These are phyloP conservation scores for Pseudomyrmex flavicornis DNA, from an alignment of 1,140 invertebrate species.

Conservation along the genomic window DNA sequence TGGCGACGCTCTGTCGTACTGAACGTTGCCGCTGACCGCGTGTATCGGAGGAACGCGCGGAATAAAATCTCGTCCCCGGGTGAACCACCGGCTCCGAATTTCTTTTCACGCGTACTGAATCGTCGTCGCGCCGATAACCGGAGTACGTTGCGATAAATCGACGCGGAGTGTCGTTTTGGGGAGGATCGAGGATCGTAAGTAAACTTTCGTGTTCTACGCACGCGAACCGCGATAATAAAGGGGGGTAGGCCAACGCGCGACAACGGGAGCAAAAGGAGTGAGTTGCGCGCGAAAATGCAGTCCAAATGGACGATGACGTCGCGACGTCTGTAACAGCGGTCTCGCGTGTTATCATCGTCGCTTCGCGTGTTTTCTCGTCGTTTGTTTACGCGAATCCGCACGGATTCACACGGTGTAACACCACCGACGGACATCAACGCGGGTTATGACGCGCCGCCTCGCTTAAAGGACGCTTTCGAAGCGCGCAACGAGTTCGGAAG, in stretches of 20 bases:
- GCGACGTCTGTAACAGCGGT: slow-evolving; percentile 67
- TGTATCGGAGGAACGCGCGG: not conserved
- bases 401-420: slow-evolving; percentile 21
- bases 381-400: slow-evolving; percentile 23
- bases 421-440: slow-evolving; percentile 58
- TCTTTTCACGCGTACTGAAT: not conserved
- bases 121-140: not conserved
- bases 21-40: slow-evolving; percentile 8
- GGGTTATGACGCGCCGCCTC: slow-evolving; percentile 68
- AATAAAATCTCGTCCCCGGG: not conserved
- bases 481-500: slow-evolving; percentile 14
- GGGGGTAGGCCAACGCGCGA: not conserved
- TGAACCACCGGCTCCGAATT: not conserved
- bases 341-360: slow-evolving; percentile 13
- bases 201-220: not conserved
- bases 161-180: slow-evolving; percentile 6
- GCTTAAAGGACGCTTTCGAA: slow-evolving; percentile 53
- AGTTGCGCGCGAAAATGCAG: slow-evolving; percentile 64
- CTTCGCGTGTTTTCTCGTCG: slow-evolving; percentile 27
- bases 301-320: slow-evolving; percentile 76
- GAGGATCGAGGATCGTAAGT: not conserved
- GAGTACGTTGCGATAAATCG: not conserved
- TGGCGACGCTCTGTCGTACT: not conserved
- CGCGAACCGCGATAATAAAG: slow-evolving; percentile 27
- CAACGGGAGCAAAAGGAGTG: slow-evolving; percentile 34